Evolutionary conservation across 2,113 vertebrate species (phyloP), one percentile per base, ranked within the genome.

Genomic region (Struthidea cinerea): DNA sequence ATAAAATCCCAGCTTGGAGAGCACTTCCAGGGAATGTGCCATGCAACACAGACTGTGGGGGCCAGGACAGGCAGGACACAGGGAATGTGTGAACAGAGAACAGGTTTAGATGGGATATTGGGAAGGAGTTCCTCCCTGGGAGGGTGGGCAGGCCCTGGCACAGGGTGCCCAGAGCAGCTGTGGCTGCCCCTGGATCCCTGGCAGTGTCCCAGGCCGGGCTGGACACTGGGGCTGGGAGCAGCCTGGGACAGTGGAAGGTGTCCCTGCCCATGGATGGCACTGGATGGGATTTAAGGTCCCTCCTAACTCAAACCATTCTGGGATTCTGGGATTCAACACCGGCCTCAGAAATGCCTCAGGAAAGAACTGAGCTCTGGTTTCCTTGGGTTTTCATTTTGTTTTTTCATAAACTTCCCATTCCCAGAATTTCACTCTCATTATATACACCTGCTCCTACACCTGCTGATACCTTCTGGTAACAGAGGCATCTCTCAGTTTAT

Each of bases 221-320:
- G 80, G 46, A 61, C 7, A 47, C 7, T 49, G 3, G 50, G n/a
- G 42, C 4, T 16, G 1, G 67, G 80, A 71, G n/a, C 82, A 63
- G 3, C 57, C 59, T 41, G 70, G 82, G 24, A 10, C 61, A 47
- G 70, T 13, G 60, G 69, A 0, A 69, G n/a, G 23, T 28, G 82
- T 84, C 42, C 59, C 70, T 74, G 69, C 50, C 63, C 59, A 24
- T 30, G 70, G 60, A 16, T 35, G 83, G 37, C 0, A 26, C 7
- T 16, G 19, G 33, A 0, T 47, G 24, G 1, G 9, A 0, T 79
- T 41, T 15, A 0, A 8, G 4, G 6, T 35, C 41, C 7, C 3
- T 79, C 0, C 23, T 13, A 30, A 8, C 8, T 20, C 28, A 53
- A 61, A 8, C n/a, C 19, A 6, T 1, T 18, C 60, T 42, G 42